These are phyloP conservation scores for Corythornis cristatus DNA, from an alignment of 2,113 vertebrate species.

Conservation along the genomic window DNA sequence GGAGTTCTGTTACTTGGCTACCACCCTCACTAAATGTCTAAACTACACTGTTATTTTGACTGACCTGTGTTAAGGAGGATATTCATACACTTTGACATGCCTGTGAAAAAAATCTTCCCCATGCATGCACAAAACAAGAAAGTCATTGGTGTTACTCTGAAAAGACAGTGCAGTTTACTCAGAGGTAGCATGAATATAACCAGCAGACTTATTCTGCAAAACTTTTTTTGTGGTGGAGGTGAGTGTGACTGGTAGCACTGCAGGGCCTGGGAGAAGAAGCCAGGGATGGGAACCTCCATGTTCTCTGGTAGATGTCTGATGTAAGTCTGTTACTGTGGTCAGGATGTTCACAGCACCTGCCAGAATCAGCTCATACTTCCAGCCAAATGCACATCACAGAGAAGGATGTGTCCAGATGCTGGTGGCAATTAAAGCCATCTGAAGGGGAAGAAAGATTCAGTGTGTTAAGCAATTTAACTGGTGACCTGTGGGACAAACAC, in stretches of 20 bases:
- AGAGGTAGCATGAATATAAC: accelerated
- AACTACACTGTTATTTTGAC: neutral
- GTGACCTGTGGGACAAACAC: neutral
- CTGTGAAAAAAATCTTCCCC: neutral
- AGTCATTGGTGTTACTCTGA: neutral
- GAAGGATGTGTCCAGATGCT: neutral
- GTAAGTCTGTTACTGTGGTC: accelerated
- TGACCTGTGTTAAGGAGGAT: neutral
- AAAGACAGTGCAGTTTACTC: neutral
- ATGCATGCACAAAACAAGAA: neutral
- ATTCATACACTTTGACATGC: accelerated
- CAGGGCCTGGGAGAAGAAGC: neutral
- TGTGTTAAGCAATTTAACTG: neutral
- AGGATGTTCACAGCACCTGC: neutral
- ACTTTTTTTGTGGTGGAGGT: neutral
- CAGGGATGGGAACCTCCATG: accelerated
- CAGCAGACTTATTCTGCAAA: neutral
- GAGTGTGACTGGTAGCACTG: neutral
- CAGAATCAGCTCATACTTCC: neutral
- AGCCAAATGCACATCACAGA: accelerated
- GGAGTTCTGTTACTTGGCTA: neutral
- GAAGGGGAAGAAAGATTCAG: neutral
- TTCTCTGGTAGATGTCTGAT: neutral
- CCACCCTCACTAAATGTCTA: neutral
- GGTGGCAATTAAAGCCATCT: neutral